phyloP scores from a whole-genome alignment of 2,113 vertebrate genomes.

The Sapajus apella region DNA sequence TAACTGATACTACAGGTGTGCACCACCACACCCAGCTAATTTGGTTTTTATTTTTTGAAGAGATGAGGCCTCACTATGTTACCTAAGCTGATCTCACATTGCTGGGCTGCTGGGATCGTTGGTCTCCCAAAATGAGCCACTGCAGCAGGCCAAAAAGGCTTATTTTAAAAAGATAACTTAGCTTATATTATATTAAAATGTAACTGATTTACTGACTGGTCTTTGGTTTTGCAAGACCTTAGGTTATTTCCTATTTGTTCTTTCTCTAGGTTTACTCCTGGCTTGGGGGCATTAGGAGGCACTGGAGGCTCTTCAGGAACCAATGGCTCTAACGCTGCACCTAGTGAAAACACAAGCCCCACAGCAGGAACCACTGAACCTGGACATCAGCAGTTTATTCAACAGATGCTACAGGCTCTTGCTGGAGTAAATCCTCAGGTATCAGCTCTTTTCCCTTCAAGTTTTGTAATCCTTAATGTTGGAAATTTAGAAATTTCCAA shows the following conservation, averaged over 20 bases:
- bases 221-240: neutral
- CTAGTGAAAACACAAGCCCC: conserved; percentile 82
- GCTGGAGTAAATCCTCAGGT: conserved; percentile 89
- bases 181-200: neutral
- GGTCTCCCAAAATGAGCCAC: too few species aligned
- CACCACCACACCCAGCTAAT: too few species aligned
- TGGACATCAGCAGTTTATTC: conserved; percentile 92
- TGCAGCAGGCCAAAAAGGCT: too few species aligned
- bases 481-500: neutral
- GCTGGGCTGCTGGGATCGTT: too few species aligned
- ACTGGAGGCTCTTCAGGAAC: conserved; percentile 77
- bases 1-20: too few species aligned
- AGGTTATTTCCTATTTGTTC: neutral
- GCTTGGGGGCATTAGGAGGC: conserved; percentile 83
- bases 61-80: too few species aligned
- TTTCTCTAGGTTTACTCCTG: conserved; percentile 79
- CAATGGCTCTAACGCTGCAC: conserved; percentile 71
- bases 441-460: conserved; percentile 43
- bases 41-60: too few species aligned
- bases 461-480: neutral
- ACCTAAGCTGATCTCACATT: too few species aligned
- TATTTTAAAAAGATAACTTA: conserved; percentile 22
- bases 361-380: conserved; percentile 82
- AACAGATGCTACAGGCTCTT: conserved; percentile 93
- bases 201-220: neutral